Percentiles rank a stretch among this genome's conserved stretches.
Evolutionary conservation across 2,888 invertebrate genomes (phyloP).

Genomic region (Drosophila nigritarsus): DNA sequence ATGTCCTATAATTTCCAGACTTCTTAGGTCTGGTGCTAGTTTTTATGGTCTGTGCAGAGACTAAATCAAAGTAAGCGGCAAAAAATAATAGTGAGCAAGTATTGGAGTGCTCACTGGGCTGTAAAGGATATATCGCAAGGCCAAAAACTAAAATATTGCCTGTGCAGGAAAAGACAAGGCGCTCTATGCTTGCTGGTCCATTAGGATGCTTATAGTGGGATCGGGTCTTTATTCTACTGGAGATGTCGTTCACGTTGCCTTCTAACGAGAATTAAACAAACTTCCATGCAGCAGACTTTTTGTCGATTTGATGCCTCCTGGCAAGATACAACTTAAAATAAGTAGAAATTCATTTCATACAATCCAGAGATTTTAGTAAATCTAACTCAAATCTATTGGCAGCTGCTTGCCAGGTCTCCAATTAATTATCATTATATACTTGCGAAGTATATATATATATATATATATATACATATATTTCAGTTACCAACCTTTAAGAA

Average conservation of each 20-base stretch:
- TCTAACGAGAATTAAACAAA: not conserved
- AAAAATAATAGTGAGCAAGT: no score
- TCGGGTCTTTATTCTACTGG: not conserved
- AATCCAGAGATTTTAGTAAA: not conserved
- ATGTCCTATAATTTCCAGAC: no score
- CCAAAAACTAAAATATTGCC: not conserved
- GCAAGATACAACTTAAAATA: not conserved
- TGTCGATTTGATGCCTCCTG: not conserved
- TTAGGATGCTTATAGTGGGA: not conserved
- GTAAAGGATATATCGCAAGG: not conserved
- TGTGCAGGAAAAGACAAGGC: not conserved
- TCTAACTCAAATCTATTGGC: not conserved
- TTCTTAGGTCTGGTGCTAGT: no score
- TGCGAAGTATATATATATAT: not conserved
- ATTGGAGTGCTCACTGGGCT: no score
- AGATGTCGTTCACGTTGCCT: not conserved
- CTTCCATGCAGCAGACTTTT: not conserved
- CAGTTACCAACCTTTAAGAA: conserved; percentile 70
- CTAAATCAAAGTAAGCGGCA: no score
- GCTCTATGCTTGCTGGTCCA: not conserved
- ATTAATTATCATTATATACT: no score
- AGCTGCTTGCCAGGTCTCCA: not conserved
- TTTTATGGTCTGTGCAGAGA: no score
- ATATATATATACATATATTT: not conserved
- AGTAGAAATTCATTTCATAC: not conserved